Evolutionary conservation across 2,113 vertebrate genomes (phyloP).

Genomic region (Aptenodytes forsteri): DNA sequence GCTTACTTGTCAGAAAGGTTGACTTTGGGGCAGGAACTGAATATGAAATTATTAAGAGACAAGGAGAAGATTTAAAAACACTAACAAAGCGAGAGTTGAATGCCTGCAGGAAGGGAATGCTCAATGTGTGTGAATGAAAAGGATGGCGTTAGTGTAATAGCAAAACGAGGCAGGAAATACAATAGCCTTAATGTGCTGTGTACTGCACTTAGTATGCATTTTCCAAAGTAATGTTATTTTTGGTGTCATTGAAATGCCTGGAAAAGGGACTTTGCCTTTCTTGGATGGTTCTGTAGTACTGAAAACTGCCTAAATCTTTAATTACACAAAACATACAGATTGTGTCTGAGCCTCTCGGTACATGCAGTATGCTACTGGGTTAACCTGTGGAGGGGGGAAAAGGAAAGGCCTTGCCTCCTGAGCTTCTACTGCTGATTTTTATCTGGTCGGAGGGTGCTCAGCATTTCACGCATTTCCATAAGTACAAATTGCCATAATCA

Average conservation of each 20-base stretch:
- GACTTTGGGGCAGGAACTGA: not conserved
- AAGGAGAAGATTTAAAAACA: not conserved
- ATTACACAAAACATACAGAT: not conserved
- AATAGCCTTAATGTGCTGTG: not conserved
- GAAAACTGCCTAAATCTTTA: not conserved
- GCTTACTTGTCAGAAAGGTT: not conserved
- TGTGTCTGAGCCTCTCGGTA: not conserved
- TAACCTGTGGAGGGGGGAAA: not conserved
- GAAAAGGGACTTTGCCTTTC: not conserved
- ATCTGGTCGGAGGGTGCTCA: not conserved
- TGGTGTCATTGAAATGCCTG: not conserved
- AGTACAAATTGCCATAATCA: not conserved
- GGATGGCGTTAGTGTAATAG: not conserved
- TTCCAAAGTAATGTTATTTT: not conserved
- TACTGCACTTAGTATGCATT: not conserved
- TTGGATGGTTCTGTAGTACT: not conserved
- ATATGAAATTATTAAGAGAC: not conserved
- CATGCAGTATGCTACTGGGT: not conserved
- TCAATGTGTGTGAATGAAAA: not conserved
- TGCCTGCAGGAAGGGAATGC: not conserved
- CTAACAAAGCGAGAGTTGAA: not conserved
- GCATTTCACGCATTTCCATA: not conserved
- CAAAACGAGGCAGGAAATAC: not conserved
- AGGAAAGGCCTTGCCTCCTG: not conserved
- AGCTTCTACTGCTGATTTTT: not conserved